A percentile compares a stretch with the other conserved stretches of the same genome.
Conservation (phyloP, 2,888 invertebrate genomes). For the Drosophila pullipes region DNA sequence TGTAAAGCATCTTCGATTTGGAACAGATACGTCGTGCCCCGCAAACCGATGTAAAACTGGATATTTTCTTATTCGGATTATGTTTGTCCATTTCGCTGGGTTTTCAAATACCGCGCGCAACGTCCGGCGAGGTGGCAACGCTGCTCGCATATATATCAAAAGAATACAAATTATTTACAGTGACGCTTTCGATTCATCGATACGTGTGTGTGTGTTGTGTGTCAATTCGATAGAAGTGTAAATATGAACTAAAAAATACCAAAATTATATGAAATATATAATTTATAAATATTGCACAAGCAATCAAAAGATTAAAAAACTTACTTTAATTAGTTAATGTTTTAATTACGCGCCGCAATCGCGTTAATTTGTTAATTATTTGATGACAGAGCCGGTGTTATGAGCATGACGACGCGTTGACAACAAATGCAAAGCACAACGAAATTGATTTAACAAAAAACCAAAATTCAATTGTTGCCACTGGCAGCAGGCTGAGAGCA, state of each 20-base stretch:
- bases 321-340: constrained; percentile 25
- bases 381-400: constrained; percentile 41
- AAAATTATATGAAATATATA: not conserved
- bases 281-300: constrained; percentile 50
- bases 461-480: constrained; percentile 55
- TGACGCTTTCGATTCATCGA: constrained; percentile 54
- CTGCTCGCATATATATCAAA: constrained; percentile 31
- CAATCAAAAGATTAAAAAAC: constrained; percentile 18
- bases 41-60: constrained; percentile 71
- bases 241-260: constrained; percentile 45
- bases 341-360: constrained; percentile 39
- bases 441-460: constrained; percentile 56
- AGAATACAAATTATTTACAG: constrained; percentile 31
- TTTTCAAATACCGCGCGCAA: constrained; percentile 40
- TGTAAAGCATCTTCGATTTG: constrained; percentile 79
- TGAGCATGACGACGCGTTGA: constrained; percentile 50
- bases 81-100: constrained; percentile 43
- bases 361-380: constrained; percentile 30
- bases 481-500: constrained; percentile 65
- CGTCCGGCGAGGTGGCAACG: constrained; percentile 42
- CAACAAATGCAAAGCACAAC: constrained; percentile 56
- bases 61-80: constrained; percentile 69
- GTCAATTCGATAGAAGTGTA: constrained; percentile 42
- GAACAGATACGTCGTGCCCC: constrained; percentile 72
- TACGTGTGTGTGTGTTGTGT: constrained; percentile 7